phyloP scores from a whole-genome alignment of 1,140 invertebrate genomes.

The Daktulosphaira vitifoliae region DNA sequence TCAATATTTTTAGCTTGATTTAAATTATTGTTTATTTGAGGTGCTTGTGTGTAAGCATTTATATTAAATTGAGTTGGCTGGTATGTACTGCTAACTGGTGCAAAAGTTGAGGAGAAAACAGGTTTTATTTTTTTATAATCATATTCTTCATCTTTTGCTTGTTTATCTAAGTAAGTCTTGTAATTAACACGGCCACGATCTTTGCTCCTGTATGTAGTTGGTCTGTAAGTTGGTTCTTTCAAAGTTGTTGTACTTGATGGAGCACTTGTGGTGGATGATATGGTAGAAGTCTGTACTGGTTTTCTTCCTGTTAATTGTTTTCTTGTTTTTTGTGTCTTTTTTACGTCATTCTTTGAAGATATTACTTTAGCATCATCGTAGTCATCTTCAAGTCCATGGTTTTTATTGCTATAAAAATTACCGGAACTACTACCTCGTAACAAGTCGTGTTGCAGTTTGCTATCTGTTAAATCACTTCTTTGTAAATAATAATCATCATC shows the following conservation, averaged over 20 bases:
- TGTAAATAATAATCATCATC: slow-evolving; percentile 66
- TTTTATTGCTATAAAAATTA: slow-evolving; percentile 58
- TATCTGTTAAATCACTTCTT: slow-evolving; percentile 61
- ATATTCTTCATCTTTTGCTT: background rate
- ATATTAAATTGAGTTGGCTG: slow-evolving; percentile 40
- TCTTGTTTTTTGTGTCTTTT: slow-evolving; percentile 40
- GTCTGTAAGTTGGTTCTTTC: slow-evolving; percentile 13
- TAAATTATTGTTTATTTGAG: slow-evolving; percentile 34
- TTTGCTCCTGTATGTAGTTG: slow-evolving; percentile 32
- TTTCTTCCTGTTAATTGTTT: slow-evolving; percentile 37
- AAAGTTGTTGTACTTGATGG: background rate
- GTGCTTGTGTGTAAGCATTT: slow-evolving; percentile 41
- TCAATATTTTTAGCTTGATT: background rate
- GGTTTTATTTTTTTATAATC: background rate
- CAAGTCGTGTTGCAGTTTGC: slow-evolving; percentile 42
- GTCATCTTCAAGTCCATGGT: slow-evolving; percentile 52
- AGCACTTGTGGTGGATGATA: background rate
- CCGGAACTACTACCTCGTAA: slow-evolving; percentile 54
- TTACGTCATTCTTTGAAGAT: slow-evolving; percentile 41
- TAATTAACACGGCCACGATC: slow-evolving; percentile 38
- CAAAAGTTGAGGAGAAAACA: background rate
- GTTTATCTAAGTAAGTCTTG: slow-evolving; percentile 34
- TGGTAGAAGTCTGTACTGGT: slow-evolving; percentile 34
- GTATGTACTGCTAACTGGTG: slow-evolving; percentile 12
- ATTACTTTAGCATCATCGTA: slow-evolving; percentile 43